phyloP scores from a whole-genome alignment of 2,888 invertebrate genomes.

The Abrostola triplasia region DNA sequence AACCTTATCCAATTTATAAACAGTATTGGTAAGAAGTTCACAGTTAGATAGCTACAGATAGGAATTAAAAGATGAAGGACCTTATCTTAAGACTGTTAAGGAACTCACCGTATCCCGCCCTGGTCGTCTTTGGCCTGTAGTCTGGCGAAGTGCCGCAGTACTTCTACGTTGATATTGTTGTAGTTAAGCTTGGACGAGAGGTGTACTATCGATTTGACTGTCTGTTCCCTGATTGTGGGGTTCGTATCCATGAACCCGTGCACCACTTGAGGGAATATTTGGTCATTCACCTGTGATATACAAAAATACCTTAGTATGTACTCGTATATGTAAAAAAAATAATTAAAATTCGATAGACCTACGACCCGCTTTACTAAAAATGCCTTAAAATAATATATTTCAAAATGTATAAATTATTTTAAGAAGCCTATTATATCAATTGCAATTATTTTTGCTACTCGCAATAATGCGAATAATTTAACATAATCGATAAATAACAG shows the following conservation, averaged over 20 bases:
- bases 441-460: too few relatives aligned
- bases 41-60: too few relatives aligned
- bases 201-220: conserved; percentile 98
- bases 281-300: conserved; percentile 94
- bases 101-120: conserved; percentile 90
- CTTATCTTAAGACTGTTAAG: too few relatives aligned
- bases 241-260: conserved; percentile 99
- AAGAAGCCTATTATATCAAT: too few relatives aligned
- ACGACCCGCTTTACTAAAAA: not conserved
- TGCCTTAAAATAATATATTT: too few relatives aligned
- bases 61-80: too few relatives aligned
- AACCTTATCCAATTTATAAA: too few relatives aligned
- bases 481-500: too few relatives aligned
- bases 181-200: conserved; percentile 98
- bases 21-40: too few relatives aligned
- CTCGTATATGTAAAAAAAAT: not conserved
- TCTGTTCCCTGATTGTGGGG: conserved; percentile 98
- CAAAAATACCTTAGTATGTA: not conserved
- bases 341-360: not conserved
- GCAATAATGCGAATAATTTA: too few relatives aligned
- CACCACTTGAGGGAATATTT: conserved; percentile 97
- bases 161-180: conserved; percentile 98
- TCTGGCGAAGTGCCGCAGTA: conserved; percentile 97
- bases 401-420: too few relatives aligned
- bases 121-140: conserved; percentile 98